These are phyloP conservation scores for Cheumatopsyche charites DNA, from an alignment of 1,140 invertebrate species.

Conservation along the genomic window DNA sequence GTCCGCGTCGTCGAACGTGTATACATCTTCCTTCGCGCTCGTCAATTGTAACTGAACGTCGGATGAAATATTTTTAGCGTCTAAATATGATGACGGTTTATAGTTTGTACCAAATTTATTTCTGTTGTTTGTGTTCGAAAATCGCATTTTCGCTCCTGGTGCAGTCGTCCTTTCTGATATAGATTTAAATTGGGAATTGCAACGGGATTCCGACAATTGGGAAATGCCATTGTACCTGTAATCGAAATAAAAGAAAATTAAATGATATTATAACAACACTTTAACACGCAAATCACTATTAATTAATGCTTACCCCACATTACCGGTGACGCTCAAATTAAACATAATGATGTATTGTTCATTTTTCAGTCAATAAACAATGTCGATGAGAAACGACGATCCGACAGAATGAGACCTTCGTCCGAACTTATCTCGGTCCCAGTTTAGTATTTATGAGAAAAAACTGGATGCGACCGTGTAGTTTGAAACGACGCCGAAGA, in stretches of 20 bases:
- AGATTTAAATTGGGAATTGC: conserved; percentile 55
- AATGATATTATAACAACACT: not conserved
- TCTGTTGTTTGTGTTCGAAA: conserved; percentile 20
- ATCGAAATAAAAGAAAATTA: not conserved
- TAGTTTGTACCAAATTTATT: not conserved
- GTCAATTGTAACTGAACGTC: conserved; percentile 16
- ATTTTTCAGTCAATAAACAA: conserved; percentile 52
- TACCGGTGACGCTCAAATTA: conserved; percentile 62
- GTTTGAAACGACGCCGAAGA: too few species aligned
- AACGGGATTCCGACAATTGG: conserved; percentile 60
- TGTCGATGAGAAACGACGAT: conserved; percentile 41
- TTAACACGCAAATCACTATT: too few species aligned
- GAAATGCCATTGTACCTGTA: conserved; percentile 60
- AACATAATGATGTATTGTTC: conserved; percentile 59
- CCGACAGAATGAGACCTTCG: not conserved
- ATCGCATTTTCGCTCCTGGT: conserved; percentile 51
- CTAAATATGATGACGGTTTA: conserved; percentile 19
- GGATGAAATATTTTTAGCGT: not conserved
- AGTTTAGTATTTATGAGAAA: conserved; percentile 1
- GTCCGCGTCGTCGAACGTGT: conserved; percentile 44
- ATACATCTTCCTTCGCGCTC: conserved; percentile 37
- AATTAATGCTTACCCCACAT: conserved; percentile 57
- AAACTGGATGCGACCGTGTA: too few species aligned
- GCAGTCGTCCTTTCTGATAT: conserved; percentile 53
- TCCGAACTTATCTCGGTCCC: conserved; percentile 25